phyloP scores from a whole-genome alignment of 2,797 vertebrate species.

The Catharus ustulatus region DNA sequence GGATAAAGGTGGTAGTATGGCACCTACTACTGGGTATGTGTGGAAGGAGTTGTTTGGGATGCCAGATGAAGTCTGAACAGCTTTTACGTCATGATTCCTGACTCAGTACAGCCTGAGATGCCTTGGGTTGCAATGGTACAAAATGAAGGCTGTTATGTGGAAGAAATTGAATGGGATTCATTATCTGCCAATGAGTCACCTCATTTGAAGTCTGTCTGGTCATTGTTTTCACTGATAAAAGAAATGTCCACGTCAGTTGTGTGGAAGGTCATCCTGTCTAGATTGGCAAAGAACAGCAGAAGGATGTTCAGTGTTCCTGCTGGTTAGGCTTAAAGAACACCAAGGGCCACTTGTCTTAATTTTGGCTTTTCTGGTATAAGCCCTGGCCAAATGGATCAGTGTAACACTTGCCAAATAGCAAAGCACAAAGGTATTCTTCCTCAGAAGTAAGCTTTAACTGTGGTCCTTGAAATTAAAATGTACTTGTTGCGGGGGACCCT shows the following conservation, averaged over 20 bases:
- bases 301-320: neutral
- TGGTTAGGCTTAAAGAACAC: neutral
- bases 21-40: neutral
- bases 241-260: neutral
- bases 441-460: neutral
- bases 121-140: neutral
- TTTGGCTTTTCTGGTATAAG: neutral
- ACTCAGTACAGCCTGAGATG: neutral
- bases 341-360: neutral
- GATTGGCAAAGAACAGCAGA: neutral
- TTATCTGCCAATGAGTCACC: neutral
- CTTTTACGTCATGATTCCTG: neutral
- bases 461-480: neutral
- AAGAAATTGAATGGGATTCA: neutral
- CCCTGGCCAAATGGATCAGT: neutral
- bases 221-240: neutral
- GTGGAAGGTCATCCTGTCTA: neutral
- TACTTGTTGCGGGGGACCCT: neutral
- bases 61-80: neutral
- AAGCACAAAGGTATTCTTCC: neutral
- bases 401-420: neutral
- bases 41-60: neutral
- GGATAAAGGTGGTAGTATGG: neutral
- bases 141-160: neutral
- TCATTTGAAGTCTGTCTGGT: neutral